A percentile compares a stretch with the other conserved stretches of the same genome.
phyloP scores from a whole-genome alignment of 2,888 invertebrate species.

The Ophonus ardosiacus region DNA sequence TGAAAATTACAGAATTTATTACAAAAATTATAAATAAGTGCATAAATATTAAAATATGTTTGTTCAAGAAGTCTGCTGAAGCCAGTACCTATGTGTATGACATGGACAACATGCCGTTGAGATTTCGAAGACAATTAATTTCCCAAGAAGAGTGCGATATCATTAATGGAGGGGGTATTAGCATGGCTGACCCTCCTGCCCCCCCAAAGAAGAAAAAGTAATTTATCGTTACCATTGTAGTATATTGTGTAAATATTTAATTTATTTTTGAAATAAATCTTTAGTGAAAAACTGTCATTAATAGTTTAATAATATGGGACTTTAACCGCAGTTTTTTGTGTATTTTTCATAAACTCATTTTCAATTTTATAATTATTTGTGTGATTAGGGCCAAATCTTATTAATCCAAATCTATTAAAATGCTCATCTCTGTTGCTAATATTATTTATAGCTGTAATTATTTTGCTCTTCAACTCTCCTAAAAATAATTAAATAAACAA shows the following conservation, averaged over 20 bases:
- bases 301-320: constrained; percentile 59
- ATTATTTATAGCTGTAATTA: constrained; percentile 19
- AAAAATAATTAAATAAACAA: constrained; percentile 20
- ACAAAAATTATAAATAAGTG: neutral
- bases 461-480: constrained; percentile 57
- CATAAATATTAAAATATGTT: neutral
- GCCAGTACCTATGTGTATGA: neutral
- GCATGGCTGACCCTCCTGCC: too few relatives aligned
- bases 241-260: constrained; percentile 45
- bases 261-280: constrained; percentile 49
- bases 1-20: neutral
- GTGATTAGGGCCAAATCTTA: constrained; percentile 45
- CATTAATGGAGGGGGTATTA: constrained; percentile 74
- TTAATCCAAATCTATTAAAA: constrained; percentile 48
- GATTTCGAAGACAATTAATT: constrained; percentile 72
- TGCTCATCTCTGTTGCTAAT: constrained; percentile 15
- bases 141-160: constrained; percentile 73
- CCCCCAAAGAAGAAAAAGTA: constrained; percentile 16
- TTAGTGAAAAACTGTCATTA: neutral
- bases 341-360: constrained; percentile 38
- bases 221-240: neutral
- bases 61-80: neutral
- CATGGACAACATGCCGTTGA: constrained; percentile 20
- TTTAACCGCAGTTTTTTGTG: constrained; percentile 9
- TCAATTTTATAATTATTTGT: constrained; percentile 38